Evolutionary conservation across 2,797 vertebrate genomes (phyloP).

Genomic region (Dicrostonyx torquatus): DNA sequence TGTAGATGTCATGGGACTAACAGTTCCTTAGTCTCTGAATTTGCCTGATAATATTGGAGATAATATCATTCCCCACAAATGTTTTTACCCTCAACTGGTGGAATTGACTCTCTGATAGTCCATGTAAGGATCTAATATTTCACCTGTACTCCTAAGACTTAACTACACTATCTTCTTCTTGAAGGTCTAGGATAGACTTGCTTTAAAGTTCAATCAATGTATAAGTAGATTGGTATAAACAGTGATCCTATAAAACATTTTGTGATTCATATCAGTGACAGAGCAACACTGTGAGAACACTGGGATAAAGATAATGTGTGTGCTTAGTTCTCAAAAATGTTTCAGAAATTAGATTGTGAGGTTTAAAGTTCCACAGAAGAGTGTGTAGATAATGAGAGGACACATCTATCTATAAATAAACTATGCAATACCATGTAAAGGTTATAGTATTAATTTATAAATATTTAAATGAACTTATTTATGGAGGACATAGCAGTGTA

Average conservation of each 20-base stretch:
- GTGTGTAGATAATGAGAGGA: background rate
- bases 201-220: conserved; percentile 34
- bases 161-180: conserved; percentile 4
- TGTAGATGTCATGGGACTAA: background rate
- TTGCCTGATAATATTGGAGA: background rate
- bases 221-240: background rate
- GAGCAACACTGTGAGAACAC: background rate
- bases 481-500: background rate
- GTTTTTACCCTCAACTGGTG: background rate
- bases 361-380: background rate
- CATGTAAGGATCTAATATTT: background rate
- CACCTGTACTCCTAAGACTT: background rate
- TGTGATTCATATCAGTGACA: background rate
- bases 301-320: background rate
- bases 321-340: background rate
- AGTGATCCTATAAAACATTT: background rate
- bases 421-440: background rate
- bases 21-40: background rate
- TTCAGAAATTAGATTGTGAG: background rate
- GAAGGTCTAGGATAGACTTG: background rate
- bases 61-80: background rate
- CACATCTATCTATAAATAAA: background rate
- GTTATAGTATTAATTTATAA: background rate
- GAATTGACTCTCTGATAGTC: background rate
- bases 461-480: background rate